Percentiles rank a stretch among this genome's conserved stretches.
These are phyloP conservation scores for Polypedilum vanderplanki DNA, from an alignment of 1,140 invertebrate species.

Conservation along the genomic window DNA sequence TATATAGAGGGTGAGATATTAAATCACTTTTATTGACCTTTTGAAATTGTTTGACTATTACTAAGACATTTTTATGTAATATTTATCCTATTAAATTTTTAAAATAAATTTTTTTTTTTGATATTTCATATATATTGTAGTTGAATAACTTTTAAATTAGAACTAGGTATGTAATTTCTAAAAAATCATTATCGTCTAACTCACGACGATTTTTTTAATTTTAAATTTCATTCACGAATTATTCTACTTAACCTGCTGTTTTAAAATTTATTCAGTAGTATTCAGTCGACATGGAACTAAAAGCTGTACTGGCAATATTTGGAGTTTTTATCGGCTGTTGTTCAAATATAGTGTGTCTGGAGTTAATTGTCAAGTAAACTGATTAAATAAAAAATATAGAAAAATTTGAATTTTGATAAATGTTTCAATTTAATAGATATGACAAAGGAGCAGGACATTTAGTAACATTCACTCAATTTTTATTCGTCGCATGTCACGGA, in stretches of 20 bases:
- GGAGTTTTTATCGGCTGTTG: slow-evolving; percentile 87
- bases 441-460: slow-evolving; percentile 88
- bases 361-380: slow-evolving; percentile 75
- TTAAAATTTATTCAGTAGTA: background rate
- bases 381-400: background rate
- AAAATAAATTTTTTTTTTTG: too few species aligned
- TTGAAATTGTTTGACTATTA: background rate
- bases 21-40: background rate
- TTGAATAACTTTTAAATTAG: too few species aligned
- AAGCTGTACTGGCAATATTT: slow-evolving; percentile 58
- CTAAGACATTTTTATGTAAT: too few species aligned
- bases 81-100: too few species aligned
- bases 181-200: too few species aligned
- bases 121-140: too few species aligned
- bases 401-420: background rate
- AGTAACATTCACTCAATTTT: slow-evolving; percentile 88
- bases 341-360: slow-evolving; percentile 86
- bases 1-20: background rate
- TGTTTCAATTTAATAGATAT: slow-evolving; percentile 52
- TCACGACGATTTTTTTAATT: too few species aligned
- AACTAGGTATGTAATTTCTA: too few species aligned
- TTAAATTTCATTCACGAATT: too few species aligned
- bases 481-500: slow-evolving; percentile 83
- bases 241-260: too few species aligned
- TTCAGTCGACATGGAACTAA: slow-evolving; percentile 48